phyloP scores from a whole-genome alignment of 2,113 vertebrate species.

The Zapornia atra region DNA sequence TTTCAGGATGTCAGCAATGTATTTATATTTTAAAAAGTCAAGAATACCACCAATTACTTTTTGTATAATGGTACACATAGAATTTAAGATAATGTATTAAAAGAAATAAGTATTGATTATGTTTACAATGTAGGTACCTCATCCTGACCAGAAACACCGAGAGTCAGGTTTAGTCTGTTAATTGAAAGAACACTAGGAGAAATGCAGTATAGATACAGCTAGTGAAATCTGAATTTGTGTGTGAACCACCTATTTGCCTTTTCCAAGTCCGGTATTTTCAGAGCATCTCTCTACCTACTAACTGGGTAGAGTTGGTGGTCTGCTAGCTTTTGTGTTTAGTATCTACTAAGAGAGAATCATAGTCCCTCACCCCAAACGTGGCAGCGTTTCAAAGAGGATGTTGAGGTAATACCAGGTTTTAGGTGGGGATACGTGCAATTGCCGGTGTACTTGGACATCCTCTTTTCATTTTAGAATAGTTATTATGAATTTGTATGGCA shows the following conservation, averaged over 20 bases:
- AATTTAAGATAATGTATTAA: not conserved
- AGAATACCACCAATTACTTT: not conserved
- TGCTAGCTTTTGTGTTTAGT: not conserved
- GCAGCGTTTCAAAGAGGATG: not conserved
- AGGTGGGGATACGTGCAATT: not conserved
- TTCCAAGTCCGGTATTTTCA: not conserved
- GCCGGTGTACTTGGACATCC: not conserved
- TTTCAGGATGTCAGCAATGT: not conserved
- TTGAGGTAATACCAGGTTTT: not conserved
- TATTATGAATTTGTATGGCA: not conserved
- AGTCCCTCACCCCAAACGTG: not conserved
- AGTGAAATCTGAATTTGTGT: not conserved
- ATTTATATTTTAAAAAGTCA: not conserved
- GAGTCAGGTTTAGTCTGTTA: not conserved
- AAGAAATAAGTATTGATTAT: accelerated
- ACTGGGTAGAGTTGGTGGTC: not conserved
- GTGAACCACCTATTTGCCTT: not conserved
- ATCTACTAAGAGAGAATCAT: not conserved
- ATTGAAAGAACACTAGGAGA: not conserved
- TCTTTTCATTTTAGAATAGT: not conserved
- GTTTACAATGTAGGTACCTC: not conserved
- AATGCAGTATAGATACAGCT: not conserved
- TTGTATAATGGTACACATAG: not conserved
- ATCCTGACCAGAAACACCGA: not conserved
- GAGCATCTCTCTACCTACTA: not conserved